Percentiles rank a stretch among this genome's conserved stretches.
These are phyloP conservation scores for Stenoptilia bipunctidactyla DNA, from an alignment of 2,888 invertebrate species.

Conservation along the genomic window DNA sequence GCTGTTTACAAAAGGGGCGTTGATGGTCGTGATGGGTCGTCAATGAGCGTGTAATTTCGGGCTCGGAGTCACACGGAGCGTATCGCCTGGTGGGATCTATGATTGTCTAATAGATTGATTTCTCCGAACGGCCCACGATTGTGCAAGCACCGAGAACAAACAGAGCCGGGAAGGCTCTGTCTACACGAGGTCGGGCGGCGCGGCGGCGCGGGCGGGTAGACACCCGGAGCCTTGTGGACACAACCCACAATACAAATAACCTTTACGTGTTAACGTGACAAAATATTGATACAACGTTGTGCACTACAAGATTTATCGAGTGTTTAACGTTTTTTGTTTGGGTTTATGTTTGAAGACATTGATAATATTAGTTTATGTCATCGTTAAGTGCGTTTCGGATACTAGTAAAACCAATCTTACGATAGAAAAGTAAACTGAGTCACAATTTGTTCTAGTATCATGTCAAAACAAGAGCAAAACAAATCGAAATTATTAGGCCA, in stretches of 20 bases:
- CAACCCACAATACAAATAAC: conserved; percentile 25
- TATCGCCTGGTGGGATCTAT: conserved; percentile 33
- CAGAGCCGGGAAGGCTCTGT: conserved; percentile 33
- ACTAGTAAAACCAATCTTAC: no score
- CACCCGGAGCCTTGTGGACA: conserved; percentile 23
- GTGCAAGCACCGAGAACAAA: conserved; percentile 46
- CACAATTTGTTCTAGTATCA: no score
- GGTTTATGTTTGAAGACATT: no score
- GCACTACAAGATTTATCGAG: neutral
- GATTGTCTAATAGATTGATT: conserved; percentile 53
- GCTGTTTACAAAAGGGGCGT: conserved; percentile 18
- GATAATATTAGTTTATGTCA: no score
- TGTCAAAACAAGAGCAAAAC: no score
- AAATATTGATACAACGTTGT: conserved; percentile 27
- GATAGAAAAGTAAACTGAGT: no score
- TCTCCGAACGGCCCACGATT: conserved; percentile 37
- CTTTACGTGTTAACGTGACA: conserved; percentile 27
- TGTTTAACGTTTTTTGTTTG: neutral
- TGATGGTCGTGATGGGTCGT: neutral
- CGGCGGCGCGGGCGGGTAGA: conserved; percentile 22
- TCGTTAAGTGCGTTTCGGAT: no score
- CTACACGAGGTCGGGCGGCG: conserved; percentile 33
- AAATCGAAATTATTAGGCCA: no score
- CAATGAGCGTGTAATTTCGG: conserved; percentile 27
- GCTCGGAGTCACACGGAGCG: conserved; percentile 30